Evolutionary conservation across 1,140 invertebrate genomes (phyloP).

Genomic region (Drosophila tani): DNA sequence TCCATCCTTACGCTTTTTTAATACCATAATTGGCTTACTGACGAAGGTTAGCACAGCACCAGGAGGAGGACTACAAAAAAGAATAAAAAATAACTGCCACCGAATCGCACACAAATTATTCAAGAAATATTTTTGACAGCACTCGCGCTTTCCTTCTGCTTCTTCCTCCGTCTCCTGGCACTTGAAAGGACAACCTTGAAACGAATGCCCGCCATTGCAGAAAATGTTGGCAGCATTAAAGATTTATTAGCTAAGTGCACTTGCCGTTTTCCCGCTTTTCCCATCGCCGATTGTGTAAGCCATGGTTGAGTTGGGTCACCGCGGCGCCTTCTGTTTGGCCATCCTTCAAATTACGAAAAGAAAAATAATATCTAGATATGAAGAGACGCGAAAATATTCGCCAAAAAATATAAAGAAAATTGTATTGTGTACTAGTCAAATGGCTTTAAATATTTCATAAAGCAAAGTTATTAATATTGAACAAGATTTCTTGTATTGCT

Average conservation of each 20-base stretch:
- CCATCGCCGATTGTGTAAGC: conserved; percentile 41
- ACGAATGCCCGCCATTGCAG: conserved; percentile 52
- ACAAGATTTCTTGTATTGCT: background rate
- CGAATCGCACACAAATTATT: conserved; percentile 74
- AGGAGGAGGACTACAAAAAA: background rate
- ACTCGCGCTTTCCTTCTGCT: conserved; percentile 49
- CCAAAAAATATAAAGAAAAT: background rate
- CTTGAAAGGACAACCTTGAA: conserved; percentile 78
- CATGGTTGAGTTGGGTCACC: conserved; percentile 58
- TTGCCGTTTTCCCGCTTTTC: conserved; percentile 36
- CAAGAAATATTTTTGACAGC: conserved; percentile 79
- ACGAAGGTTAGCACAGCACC: conserved; percentile 63
- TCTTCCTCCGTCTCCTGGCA: conserved; percentile 31
- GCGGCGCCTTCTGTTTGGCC: conserved; percentile 51
- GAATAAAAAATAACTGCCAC: conserved; percentile 33
- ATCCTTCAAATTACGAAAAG: conserved; percentile 36
- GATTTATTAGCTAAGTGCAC: conserved; percentile 81
- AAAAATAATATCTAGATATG: conserved; percentile 22
- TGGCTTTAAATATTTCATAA: conserved; percentile 28
- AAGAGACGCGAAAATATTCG: conserved; percentile 14
- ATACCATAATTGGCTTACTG: conserved; percentile 82
- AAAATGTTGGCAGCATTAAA: conserved; percentile 70
- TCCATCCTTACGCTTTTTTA: conserved; percentile 64
- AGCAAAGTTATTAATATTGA: background rate
- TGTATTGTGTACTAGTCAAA: conserved; percentile 13